phyloP scores from a whole-genome alignment of 2,888 invertebrate genomes.

The Schizaphis graminum region DNA sequence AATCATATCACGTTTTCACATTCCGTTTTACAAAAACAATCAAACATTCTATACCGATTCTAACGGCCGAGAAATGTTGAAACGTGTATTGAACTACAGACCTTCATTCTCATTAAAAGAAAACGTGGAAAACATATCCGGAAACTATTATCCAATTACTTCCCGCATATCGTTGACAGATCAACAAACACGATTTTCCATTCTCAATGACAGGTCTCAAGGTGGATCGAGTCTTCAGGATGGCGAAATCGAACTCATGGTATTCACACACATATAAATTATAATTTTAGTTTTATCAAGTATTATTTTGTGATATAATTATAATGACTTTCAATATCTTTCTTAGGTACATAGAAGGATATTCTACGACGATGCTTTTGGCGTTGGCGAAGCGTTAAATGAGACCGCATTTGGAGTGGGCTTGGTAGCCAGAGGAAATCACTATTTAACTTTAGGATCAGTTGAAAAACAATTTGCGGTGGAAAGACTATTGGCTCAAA shows the following conservation, averaged over 20 bases:
- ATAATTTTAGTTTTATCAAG: not conserved
- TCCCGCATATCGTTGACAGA: slow-evolving; percentile 82
- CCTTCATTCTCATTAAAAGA: slow-evolving; percentile 80
- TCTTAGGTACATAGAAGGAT: slow-evolving; percentile 84
- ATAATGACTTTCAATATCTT: too few relatives aligned
- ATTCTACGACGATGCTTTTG: slow-evolving; percentile 90
- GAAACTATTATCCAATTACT: slow-evolving; percentile 95
- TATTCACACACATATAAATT: slow-evolving; percentile 43
- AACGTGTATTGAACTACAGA: slow-evolving; percentile 78
- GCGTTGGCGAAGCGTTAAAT: slow-evolving; percentile 91
- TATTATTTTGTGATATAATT: not conserved
- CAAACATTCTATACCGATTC: slow-evolving; percentile 91
- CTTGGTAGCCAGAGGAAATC: slow-evolving; percentile 80
- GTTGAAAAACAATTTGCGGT: slow-evolving; percentile 70
- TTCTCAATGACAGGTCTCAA: slow-evolving; percentile 84
- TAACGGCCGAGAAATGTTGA: slow-evolving; percentile 89
- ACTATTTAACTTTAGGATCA: slow-evolving; percentile 74
- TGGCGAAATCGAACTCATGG: slow-evolving; percentile 78
- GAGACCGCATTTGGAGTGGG: slow-evolving; percentile 82
- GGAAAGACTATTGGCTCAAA: slow-evolving; percentile 73
- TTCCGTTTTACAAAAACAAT: slow-evolving; percentile 75
- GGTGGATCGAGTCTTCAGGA: slow-evolving; percentile 84
- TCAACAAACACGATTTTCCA: slow-evolving; percentile 74
- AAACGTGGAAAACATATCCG: slow-evolving; percentile 81
- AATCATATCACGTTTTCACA: slow-evolving; percentile 81